Evolutionary conservation across 2,113 vertebrate species (phyloP), one percentile per base, ranked within the genome.

Genomic region (Oncorhynchus nerka): DNA sequence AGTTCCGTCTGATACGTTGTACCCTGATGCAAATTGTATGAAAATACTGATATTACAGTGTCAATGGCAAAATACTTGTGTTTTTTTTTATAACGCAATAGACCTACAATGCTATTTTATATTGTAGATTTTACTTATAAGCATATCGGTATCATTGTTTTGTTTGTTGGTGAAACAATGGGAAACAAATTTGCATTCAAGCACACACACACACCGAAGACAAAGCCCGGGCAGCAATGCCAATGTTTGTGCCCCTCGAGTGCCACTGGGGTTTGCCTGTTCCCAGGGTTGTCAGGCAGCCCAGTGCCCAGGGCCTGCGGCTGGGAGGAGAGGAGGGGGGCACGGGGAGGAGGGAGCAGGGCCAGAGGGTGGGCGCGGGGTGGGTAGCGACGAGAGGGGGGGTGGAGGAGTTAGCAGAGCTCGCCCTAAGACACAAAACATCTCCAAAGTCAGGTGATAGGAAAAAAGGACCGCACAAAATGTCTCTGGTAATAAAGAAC

Each of bases 231-330:
- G 78, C 77, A 75, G 82, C 76, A 20, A 72, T 83, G 80, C 86
- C 84, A 84, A 81, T 79, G 76, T 80, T 79, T 79, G 82, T 76
- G 82, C 80, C 81, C 86, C 79, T 81, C 34, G 81, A 86, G 82
- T 83, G 84, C 78, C 84, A 86, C 79, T 86, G 80, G 68, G 84
- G 81, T 83, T 65, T 74, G 72, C 82, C 77, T 49, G 84, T 86
- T 86, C 84, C 86, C 86, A 88, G 84, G 84, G 84, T 81, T 86
- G 86, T 76, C 86, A 88, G 61, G 79, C 67, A 81, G 75, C 71
- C 73, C 79, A 83, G 83, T 77, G 79, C 76, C 77, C 57, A 24
- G 76, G 74, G 85, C 80, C 65, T 57, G 28, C 64, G 79, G 45
- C 59, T 72, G 72, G 78, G 55, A 34, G 82, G 73, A 65, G 78